Evolutionary conservation across 1,140 invertebrate genomes (phyloP), one percentile per base, ranked within the genome.

Genomic region (Sinella curviseta): DNA sequence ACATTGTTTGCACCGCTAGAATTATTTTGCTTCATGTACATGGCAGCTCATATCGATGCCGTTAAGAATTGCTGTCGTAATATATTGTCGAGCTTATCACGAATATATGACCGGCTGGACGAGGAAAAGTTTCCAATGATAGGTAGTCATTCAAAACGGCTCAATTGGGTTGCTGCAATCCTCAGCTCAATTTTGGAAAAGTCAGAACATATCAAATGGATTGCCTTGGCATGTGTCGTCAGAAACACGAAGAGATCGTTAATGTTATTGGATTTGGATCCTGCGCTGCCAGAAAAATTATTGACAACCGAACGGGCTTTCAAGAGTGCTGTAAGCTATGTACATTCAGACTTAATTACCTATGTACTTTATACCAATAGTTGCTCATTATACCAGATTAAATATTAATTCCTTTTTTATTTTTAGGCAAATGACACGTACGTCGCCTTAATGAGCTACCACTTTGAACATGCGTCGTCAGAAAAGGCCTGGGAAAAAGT

Each of bases 1-100:
- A 17, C 1, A 2, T n/a, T 83, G 16, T 80, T 80, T 57, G 34
- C 78, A 20, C 39, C 79, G n/a, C 20, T 84, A 24, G 83, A 84
- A 76, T 81, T 84, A 35, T 84, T 82, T 54, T 28, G 79, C 26
- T 81, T 82, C 57, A 82, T 73, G 14, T 77, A 84, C 39, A 28
- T 84, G 14, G 26, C 79, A n/a, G 78, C 77, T 4, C 83, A 82
- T 34, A 80, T 84, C 35, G 83, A 84, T 36, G 80, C 81, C 31
- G 83, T 84, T 1, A 84, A 84, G 48, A 80, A 28, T 30, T 80
- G 81, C 35, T 81, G 80, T 73, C 70, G 83, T 28, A 75, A 78
- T 30, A 81, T 83, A 36, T 24, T 83, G 30, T 30, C 30, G 14
- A 31, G n/a, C 17, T 31, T 81, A 0, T 24, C 73, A 36, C 4